A percentile compares a stretch with the other conserved stretches of the same genome.
These are phyloP conservation scores for Phortica variegata DNA, from an alignment of 1,140 invertebrate genomes.

Conservation along the genomic window DNA sequence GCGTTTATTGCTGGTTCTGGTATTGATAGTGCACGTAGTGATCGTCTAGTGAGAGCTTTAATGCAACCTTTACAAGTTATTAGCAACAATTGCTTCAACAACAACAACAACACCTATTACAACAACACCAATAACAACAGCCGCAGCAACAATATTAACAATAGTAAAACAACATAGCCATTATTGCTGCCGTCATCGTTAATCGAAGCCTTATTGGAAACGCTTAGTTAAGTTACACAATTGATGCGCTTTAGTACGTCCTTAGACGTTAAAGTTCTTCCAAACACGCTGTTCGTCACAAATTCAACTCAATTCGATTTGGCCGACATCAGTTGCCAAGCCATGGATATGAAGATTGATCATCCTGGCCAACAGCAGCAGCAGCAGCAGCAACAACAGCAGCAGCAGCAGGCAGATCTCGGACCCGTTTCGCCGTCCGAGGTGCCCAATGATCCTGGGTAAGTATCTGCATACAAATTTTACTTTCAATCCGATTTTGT, in stretches of 20 bases:
- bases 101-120: slow-evolving; percentile 21
- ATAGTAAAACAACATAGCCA: slow-evolving; percentile 8
- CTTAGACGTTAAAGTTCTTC: too few species aligned
- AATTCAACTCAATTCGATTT: slow-evolving; percentile 1
- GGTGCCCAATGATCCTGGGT: slow-evolving; percentile 88
- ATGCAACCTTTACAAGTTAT: slow-evolving; percentile 10
- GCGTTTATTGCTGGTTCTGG: too few species aligned
- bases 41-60: too few species aligned
- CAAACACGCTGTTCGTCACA: slow-evolving; percentile 4
- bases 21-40: too few species aligned
- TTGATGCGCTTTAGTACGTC: too few species aligned
- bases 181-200: slow-evolving; percentile 4
- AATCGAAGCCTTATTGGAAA: too few species aligned
- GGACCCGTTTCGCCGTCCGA: slow-evolving; percentile 70
- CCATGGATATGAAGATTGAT: slow-evolving; percentile 56
- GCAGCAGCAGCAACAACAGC: slow-evolving; percentile 59
- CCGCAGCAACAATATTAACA: slow-evolving; percentile 11
- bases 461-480: slow-evolving; percentile 60
- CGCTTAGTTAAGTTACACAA: too few species aligned
- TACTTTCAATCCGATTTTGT: too few species aligned
- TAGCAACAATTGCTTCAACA: slow-evolving; percentile 31
- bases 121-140: slow-evolving; percentile 21
- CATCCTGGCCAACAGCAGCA: slow-evolving; percentile 60
- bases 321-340: too few species aligned
- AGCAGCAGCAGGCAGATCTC: slow-evolving; percentile 68